A percentile compares a stretch with the other conserved stretches of the same genome.
Conservation (phyloP, 2,797 vertebrate species). For the Danionella dracula region DNA sequence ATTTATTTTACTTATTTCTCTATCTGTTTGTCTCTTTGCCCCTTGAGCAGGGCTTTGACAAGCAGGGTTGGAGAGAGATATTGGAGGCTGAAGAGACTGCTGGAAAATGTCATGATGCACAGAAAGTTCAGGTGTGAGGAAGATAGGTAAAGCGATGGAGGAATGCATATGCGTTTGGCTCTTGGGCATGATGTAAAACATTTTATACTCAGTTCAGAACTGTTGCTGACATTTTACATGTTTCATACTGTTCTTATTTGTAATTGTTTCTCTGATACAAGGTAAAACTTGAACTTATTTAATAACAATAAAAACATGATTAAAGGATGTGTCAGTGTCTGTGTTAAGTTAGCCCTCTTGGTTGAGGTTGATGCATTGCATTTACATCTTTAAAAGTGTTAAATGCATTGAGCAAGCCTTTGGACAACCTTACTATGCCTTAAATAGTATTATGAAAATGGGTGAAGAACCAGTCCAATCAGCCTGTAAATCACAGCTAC, state of each 20-base stretch:
- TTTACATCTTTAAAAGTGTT: too few species aligned
- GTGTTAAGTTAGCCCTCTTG: too few species aligned
- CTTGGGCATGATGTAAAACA: constrained; percentile 33
- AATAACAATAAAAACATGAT: too few species aligned
- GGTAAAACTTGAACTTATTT: too few species aligned
- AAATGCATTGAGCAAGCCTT: too few species aligned
- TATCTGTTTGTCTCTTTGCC: constrained; percentile 21
- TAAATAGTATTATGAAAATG: constrained; percentile 9
- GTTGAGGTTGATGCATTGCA: too few species aligned
- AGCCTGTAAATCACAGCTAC: constrained; percentile 22
- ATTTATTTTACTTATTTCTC: constrained; percentile 7
- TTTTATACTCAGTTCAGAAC: neutral
- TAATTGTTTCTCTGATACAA: too few species aligned
- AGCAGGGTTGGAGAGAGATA: constrained; percentile 69
- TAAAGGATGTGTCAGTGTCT: too few species aligned
- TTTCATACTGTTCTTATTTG: too few species aligned
- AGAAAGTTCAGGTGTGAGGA: constrained; percentile 25
- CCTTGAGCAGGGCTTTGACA: constrained; percentile 61
- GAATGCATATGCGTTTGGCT: constrained; percentile 28
- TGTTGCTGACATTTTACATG: too few species aligned
- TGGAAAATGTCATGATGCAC: constrained; percentile 35
- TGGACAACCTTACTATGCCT: too few species aligned
- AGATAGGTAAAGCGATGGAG: neutral
- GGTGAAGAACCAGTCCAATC: constrained; percentile 25
- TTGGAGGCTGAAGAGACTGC: constrained; percentile 45